phyloP scores from a whole-genome alignment of 2,888 invertebrate genomes.

The Acronicta aceris region DNA sequence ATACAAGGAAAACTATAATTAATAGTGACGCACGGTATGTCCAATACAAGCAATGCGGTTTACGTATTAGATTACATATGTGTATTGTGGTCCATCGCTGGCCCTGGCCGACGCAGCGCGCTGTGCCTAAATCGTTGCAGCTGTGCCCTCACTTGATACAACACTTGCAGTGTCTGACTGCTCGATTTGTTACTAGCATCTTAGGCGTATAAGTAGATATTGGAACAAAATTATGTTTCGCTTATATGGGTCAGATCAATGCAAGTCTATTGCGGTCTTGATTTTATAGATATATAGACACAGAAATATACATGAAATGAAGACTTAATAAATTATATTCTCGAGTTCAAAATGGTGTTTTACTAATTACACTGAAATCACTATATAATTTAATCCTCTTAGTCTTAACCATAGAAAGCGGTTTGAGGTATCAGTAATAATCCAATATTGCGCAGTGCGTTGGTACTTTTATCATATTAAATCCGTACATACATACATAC shows the following conservation, averaged over 20 bases:
- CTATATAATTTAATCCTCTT: too few relatives aligned
- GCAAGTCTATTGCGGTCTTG: background rate
- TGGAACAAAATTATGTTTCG: conserved; percentile 9
- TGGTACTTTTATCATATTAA: too few relatives aligned
- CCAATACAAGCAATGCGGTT: conserved; percentile 61
- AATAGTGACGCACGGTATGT: conserved; percentile 44
- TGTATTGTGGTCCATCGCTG: conserved; percentile 60
- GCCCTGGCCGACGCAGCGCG: conserved; percentile 58
- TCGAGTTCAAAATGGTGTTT: too few relatives aligned
- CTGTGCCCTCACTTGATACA: conserved; percentile 33
- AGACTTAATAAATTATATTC: too few relatives aligned
- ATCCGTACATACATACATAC: too few relatives aligned
- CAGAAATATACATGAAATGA: too few relatives aligned
- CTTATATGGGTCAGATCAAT: conserved; percentile 24
- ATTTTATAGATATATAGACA: background rate
- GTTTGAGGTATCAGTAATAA: too few relatives aligned
- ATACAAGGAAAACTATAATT: conserved; percentile 40
- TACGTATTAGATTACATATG: conserved; percentile 62
- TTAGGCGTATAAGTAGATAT: background rate
- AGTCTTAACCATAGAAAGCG: too few relatives aligned
- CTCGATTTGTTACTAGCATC: background rate
- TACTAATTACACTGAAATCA: too few relatives aligned
- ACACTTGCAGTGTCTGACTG: conserved; percentile 24
- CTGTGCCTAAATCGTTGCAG: conserved; percentile 55
- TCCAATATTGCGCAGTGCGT: too few relatives aligned